A percentile compares a stretch with the other conserved stretches of the same genome.
Conservation (phyloP, 1,140 invertebrate species). For the silkworm (Bombyx mori) region DNA sequence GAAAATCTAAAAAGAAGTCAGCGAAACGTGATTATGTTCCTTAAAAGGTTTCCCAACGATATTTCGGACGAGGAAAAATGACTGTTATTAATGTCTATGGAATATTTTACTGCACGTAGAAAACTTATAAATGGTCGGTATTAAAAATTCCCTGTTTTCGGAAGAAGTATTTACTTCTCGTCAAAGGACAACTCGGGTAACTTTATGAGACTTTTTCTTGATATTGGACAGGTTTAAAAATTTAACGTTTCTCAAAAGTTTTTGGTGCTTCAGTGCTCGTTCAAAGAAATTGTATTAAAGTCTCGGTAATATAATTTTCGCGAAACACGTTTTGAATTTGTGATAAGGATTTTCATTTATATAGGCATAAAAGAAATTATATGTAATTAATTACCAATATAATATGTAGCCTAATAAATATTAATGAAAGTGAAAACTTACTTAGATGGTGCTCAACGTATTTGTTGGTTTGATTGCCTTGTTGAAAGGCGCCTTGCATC, state of each 20-base stretch:
- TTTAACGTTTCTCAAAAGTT: not conserved
- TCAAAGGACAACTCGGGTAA: slow-evolving; percentile 17
- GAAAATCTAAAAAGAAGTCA: slow-evolving; percentile 16
- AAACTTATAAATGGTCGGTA: slow-evolving; percentile 25
- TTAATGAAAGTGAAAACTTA: slow-evolving; percentile 37
- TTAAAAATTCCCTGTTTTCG: slow-evolving; percentile 21
- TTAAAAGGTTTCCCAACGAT: slow-evolving; percentile 18
- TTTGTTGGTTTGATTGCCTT: slow-evolving; percentile 49
- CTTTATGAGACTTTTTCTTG: slow-evolving; percentile 13
- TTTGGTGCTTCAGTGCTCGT: too few species aligned
- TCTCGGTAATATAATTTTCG: too few species aligned
- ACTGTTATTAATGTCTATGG: slow-evolving; percentile 25
- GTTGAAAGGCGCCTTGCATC: slow-evolving; percentile 36
- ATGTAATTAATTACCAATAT: slow-evolving; percentile 9
- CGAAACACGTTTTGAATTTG: too few species aligned
- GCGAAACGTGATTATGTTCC: slow-evolving; percentile 17
- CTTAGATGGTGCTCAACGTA: slow-evolving; percentile 32
- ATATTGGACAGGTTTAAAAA: slow-evolving; percentile 7
- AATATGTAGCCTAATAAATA: slow-evolving; percentile 26
- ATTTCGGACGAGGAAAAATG: slow-evolving; percentile 19
- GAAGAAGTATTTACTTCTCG: slow-evolving; percentile 24
- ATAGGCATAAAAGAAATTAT: too few species aligned
- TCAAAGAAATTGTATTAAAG: too few species aligned
- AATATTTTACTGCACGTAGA: slow-evolving; percentile 22
- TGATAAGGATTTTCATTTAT: too few species aligned